Conservation (phyloP, 2,888 invertebrate genomes). For the Standfussiana lucernea region DNA sequence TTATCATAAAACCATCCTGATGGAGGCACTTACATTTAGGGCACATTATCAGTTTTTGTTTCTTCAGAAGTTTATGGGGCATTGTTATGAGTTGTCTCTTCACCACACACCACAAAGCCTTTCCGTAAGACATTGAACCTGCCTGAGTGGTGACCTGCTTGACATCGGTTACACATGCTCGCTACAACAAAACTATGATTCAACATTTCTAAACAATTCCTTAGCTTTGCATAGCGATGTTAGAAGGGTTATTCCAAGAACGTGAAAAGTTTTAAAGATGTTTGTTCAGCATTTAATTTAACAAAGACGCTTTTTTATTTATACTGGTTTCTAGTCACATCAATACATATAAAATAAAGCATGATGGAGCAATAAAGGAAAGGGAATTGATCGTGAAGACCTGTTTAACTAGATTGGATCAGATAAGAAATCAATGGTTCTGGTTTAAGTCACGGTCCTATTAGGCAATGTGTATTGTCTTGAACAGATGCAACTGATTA, state of each 20-base stretch:
- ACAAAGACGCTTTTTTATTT: constrained; percentile 1
- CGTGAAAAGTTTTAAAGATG: constrained; percentile 11
- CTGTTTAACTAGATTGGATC: constrained; percentile 69
- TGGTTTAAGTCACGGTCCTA: constrained; percentile 69
- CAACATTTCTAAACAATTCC: constrained; percentile 76
- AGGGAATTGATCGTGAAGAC: constrained; percentile 55
- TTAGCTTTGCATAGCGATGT: constrained; percentile 73
- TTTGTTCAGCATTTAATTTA: constrained; percentile 1
- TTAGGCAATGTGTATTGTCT: constrained; percentile 80
- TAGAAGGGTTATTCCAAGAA: constrained; percentile 68
- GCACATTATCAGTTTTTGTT: constrained; percentile 78
- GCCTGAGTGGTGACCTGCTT: constrained; percentile 80
- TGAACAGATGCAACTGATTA: constrained; percentile 75
- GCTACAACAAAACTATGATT: constrained; percentile 79
- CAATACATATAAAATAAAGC: not conserved
- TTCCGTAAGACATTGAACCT: constrained; percentile 85
- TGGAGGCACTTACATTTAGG: constrained; percentile 79
- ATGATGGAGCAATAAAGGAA: constrained; percentile 50
- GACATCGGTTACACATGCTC: constrained; percentile 75
- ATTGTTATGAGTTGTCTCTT: constrained; percentile 82
- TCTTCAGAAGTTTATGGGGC: constrained; percentile 76
- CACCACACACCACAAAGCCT: constrained; percentile 79
- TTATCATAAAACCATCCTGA: constrained; percentile 60
- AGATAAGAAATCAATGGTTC: constrained; percentile 67
- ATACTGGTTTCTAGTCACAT: constrained; percentile 2